Base-by-base conservation (phyloP, 2,113 vertebrate genomes). In the Cavia aperea region DNA sequence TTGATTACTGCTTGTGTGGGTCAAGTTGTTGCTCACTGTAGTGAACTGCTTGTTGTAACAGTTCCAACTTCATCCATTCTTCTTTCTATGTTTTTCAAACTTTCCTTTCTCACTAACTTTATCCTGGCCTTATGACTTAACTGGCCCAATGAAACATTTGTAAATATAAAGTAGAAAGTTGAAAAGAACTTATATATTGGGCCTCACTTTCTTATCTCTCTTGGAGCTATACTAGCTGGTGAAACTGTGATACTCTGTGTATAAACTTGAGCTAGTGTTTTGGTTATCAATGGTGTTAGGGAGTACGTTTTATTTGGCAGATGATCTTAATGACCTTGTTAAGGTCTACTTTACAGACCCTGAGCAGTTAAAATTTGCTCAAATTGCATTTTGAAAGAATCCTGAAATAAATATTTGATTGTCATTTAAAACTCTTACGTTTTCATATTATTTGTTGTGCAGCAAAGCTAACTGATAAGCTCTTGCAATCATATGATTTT, bases 31-130 rank as follows among this genome's bases (percentile, higher is more conserved):
- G 60, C 13, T 58, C 19, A 21, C 5, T 18, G 23, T 12, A 26
- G 12, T 31, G 26, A 36, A 72, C 12, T 66, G 33, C 33, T 51
- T 70, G 7, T 51, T 70, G 7, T n/a, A 21, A 70, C 5, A 83
- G 31, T 5, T 13, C 2, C 7, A 2, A 2, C 65, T 68, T 81
- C 26, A 51, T 1, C 8, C 2, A 5, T 51, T 62, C 5, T 15
- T 36, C 43, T 81, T 85, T 39, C 23, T 2, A 21, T 6, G 2
- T 24, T 3, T 75, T 16, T 77, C 4, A 49, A 24, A 62, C 5
- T 51, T 15, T 0, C 56, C 8, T 46, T 12, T 84, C 73, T 56
- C n/a, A 63, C 24, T 58, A 23, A 89, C 43, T 68, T 31, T 82
- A 10, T 0, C 33, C 1, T 82, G 46, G 79, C 33, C 29, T 5